These are phyloP conservation scores for Sebastes matsubarae DNA, from an alignment of 2,797 vertebrate genomes.

Conservation along the genomic window DNA sequence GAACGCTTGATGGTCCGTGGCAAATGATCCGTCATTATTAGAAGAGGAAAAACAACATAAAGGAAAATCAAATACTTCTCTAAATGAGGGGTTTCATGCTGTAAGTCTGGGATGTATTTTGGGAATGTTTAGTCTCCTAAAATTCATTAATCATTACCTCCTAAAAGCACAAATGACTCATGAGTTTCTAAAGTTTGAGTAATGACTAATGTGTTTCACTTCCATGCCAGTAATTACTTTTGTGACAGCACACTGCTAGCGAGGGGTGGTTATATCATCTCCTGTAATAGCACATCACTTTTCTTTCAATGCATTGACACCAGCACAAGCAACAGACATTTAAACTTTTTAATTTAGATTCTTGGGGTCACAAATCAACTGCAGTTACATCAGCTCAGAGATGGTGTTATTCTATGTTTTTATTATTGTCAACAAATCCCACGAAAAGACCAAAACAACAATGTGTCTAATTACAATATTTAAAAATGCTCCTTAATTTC, in stretches of 20 bases:
- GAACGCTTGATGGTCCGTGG: conserved; percentile 38
- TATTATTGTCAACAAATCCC: background rate
- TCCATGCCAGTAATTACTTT: background rate
- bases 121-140: conserved; percentile 5
- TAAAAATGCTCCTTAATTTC: background rate
- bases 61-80: conserved; percentile 1
- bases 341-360: background rate
- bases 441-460: background rate
- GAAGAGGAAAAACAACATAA: background rate
- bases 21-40: conserved; percentile 52
- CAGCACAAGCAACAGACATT: background rate
- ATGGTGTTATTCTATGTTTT: background rate
- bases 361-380: background rate
- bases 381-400: background rate
- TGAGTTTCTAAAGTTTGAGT: conserved; percentile 4
- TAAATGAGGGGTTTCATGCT: conserved; percentile 22
- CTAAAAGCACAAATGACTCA: background rate
- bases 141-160: conserved; percentile 6
- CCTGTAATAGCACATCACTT: background rate
- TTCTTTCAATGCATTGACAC: background rate
- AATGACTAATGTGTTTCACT: background rate
- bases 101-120: conserved; percentile 10
- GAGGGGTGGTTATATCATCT: background rate
- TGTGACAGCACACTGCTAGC: background rate
- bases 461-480: accelerated